These are phyloP conservation scores for Halictus quadricinctus DNA, from an alignment of 2,888 invertebrate genomes.

Conservation along the genomic window DNA sequence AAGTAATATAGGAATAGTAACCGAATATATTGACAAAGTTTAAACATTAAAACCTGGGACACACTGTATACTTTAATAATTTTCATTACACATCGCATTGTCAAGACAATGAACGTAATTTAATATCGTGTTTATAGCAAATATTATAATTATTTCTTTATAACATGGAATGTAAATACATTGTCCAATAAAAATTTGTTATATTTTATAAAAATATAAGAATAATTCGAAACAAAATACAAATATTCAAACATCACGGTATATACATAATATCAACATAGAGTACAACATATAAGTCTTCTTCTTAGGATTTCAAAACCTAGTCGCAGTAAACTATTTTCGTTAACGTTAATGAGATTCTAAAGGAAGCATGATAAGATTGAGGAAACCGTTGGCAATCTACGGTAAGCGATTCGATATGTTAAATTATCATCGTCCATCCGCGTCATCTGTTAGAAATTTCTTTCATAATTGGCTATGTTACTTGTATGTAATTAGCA, in stretches of 20 bases:
- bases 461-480: constrained; percentile 8
- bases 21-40: no score
- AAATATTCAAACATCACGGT: constrained; percentile 21
- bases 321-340: constrained; percentile 21
- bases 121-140: constrained; percentile 16
- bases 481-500: not conserved
- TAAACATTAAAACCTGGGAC: no score
- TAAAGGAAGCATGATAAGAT: constrained; percentile 37
- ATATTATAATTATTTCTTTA: constrained; percentile 17
- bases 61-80: not conserved
- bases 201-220: constrained; percentile 26
- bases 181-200: constrained; percentile 15
- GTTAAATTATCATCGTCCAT: constrained; percentile 10
- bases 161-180: constrained; percentile 22
- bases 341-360: constrained; percentile 28
- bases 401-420: constrained; percentile 26
- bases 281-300: constrained; percentile 16
- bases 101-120: constrained; percentile 13
- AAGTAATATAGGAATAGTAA: no score
- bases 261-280: constrained; percentile 21
- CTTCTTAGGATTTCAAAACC: constrained; percentile 23
- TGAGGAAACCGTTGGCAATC: constrained; percentile 28
- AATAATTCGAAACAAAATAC: constrained; percentile 29
- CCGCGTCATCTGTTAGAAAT: not conserved
- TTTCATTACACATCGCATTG: constrained; percentile 7